Evolutionary conservation across 2,888 invertebrate species (phyloP).

Genomic region (Pseudolycoriella hygida): DNA sequence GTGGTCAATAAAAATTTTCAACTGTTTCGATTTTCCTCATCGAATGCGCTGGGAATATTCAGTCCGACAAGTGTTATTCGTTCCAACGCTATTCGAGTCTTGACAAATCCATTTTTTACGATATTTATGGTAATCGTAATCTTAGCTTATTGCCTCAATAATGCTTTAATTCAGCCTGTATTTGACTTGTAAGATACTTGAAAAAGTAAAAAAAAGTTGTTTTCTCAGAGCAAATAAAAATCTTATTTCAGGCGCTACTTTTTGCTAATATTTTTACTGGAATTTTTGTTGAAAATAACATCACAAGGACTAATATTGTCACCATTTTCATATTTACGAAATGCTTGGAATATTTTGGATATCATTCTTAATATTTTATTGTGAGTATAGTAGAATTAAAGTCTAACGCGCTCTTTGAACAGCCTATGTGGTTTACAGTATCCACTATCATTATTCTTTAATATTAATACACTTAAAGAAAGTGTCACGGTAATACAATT

Average conservation of each 20-base stretch:
- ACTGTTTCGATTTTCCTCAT: constrained; percentile 66
- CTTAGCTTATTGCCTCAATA: constrained; percentile 45
- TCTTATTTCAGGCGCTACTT: constrained; percentile 52
- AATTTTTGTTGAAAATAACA: constrained; percentile 64
- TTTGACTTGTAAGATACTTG: too few species aligned
- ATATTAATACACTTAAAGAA: too few species aligned
- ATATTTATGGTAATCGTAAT: constrained; percentile 67
- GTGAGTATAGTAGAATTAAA: constrained; percentile 39
- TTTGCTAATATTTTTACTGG: constrained; percentile 71
- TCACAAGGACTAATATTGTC: constrained; percentile 67
- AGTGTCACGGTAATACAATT: too few species aligned
- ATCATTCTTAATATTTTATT: constrained; percentile 74
- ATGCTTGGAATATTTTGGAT: constrained; percentile 82
- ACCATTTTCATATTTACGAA: constrained; percentile 72
- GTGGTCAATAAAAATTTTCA: constrained; percentile 66
- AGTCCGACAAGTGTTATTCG: constrained; percentile 65
- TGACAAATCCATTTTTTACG: constrained; percentile 66
- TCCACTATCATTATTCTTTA: too few species aligned
- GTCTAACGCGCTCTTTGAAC: neutral
- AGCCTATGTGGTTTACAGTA: too few species aligned
- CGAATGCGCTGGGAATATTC: constrained; percentile 56
- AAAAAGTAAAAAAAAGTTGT: neutral
- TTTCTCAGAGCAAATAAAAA: neutral
- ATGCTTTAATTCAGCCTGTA: too few species aligned
- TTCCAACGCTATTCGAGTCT: constrained; percentile 58